Percentiles rank a stretch among this genome's conserved stretches.
Conservation (phyloP, 2,113 vertebrate genomes). For the Solea solea region DNA sequence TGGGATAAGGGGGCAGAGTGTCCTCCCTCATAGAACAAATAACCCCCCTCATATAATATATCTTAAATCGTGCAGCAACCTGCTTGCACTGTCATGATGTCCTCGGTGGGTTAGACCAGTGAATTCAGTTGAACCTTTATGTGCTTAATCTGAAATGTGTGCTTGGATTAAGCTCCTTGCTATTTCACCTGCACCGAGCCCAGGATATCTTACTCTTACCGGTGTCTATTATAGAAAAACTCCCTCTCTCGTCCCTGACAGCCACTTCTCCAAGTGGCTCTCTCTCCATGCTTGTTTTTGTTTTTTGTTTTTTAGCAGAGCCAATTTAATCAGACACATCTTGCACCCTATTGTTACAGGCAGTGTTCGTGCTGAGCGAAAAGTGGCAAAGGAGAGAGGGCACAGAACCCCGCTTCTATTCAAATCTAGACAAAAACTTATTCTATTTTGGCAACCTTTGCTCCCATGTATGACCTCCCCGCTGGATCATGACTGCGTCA, state of each 20-base stretch:
- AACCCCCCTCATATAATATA: slow-evolving; percentile 4
- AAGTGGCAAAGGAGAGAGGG: background rate
- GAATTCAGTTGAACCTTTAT: background rate
- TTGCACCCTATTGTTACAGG: background rate
- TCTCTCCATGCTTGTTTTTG: background rate
- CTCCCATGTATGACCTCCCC: background rate
- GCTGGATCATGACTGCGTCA: background rate
- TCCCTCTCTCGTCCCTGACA: too few species aligned
- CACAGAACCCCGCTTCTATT: background rate
- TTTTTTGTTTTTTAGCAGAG: background rate
- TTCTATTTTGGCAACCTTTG: slow-evolving; percentile 8
- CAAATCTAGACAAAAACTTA: background rate
- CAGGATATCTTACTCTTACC: background rate
- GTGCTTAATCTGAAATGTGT: background rate
- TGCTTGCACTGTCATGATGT: too few species aligned
- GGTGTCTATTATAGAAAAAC: too few species aligned
- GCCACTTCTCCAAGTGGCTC: background rate
- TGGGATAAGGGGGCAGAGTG: slow-evolving; percentile 30
- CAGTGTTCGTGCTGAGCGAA: background rate
- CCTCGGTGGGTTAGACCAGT: background rate
- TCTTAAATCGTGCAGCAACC: slow-evolving; percentile 2
- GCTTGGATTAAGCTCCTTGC: background rate
- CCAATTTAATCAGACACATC: background rate
- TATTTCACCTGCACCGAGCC: slow-evolving; percentile 8
- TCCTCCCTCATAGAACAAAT: slow-evolving; percentile 26